Evolutionary conservation across 2,797 vertebrate genomes (phyloP).

Genomic region (Pseudocheirus occidentalis): DNA sequence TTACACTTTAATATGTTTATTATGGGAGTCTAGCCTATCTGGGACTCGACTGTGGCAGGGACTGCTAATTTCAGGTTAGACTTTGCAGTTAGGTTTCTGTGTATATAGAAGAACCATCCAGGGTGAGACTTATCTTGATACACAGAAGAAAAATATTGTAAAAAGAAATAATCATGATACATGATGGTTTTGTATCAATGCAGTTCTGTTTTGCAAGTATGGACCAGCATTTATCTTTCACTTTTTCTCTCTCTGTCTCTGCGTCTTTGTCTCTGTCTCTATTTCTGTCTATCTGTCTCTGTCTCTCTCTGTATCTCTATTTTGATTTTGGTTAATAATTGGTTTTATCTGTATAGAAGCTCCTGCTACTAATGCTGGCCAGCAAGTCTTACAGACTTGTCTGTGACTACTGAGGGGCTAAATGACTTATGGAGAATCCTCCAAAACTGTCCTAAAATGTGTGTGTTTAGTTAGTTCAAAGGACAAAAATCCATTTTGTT

Average conservation of each 20-base stretch:
- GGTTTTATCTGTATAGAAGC: background rate
- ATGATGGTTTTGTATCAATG: background rate
- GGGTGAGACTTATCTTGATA: background rate
- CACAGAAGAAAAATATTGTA: conserved; percentile 43
- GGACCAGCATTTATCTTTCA: background rate
- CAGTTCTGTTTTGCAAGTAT: conserved; percentile 29
- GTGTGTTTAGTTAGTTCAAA: background rate
- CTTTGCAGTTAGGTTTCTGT: conserved; percentile 14
- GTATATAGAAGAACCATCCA: background rate
- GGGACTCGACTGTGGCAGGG: background rate
- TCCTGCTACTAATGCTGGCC: background rate
- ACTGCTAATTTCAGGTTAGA: conserved; percentile 3
- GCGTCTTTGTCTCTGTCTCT: too few relatives aligned
- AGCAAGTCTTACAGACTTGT: background rate
- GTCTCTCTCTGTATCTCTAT: background rate
- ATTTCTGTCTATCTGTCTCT: too few relatives aligned
- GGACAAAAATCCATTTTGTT: background rate
- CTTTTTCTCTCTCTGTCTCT: too few relatives aligned
- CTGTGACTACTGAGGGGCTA: background rate
- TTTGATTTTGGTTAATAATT: background rate
- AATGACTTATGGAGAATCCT: background rate
- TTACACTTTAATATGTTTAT: conserved; percentile 66
- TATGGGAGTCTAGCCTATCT: background rate
- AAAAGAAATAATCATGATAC: conserved; percentile 28
- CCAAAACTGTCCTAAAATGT: background rate